Conservation (phyloP, 2,888 invertebrate species). For the Mermis nigrescens region DNA sequence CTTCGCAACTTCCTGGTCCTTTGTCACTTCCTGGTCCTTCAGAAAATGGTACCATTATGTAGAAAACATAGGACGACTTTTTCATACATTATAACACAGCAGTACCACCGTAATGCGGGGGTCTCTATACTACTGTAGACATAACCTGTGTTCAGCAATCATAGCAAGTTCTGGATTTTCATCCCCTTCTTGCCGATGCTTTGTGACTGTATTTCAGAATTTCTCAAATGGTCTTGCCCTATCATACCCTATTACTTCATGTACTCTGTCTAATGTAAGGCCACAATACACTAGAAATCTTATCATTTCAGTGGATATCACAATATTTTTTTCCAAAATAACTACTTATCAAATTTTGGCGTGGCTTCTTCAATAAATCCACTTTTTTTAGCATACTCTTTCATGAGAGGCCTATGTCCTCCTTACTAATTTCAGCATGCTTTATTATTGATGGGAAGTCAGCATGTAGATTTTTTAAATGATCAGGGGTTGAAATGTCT, state of each 20-base stretch:
- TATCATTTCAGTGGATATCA: not conserved
- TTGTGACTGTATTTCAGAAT: not conserved
- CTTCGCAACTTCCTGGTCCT: too few relatives aligned
- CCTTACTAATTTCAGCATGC: not conserved
- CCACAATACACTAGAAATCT: not conserved
- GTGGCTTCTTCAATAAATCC: not conserved
- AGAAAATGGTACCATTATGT: too few relatives aligned
- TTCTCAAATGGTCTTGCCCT: not conserved
- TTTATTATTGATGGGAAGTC: not conserved
- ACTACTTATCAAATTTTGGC: not conserved
- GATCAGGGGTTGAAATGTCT: not conserved
- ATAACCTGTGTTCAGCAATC: too few relatives aligned
- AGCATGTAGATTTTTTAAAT: not conserved
- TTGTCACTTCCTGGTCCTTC: too few relatives aligned
- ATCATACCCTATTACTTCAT: not conserved
- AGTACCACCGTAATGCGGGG: too few relatives aligned
- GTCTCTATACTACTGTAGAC: too few relatives aligned
- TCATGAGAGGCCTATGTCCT: not conserved
- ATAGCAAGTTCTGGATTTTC: not conserved
- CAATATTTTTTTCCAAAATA: not conserved
- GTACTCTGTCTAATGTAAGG: not conserved
- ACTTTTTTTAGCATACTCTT: not conserved
- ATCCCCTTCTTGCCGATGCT: not conserved
- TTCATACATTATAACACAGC: too few relatives aligned
- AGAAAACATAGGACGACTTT: too few relatives aligned